Conservation (phyloP, 2,888 invertebrate genomes). For the Horisme vitalbata region DNA sequence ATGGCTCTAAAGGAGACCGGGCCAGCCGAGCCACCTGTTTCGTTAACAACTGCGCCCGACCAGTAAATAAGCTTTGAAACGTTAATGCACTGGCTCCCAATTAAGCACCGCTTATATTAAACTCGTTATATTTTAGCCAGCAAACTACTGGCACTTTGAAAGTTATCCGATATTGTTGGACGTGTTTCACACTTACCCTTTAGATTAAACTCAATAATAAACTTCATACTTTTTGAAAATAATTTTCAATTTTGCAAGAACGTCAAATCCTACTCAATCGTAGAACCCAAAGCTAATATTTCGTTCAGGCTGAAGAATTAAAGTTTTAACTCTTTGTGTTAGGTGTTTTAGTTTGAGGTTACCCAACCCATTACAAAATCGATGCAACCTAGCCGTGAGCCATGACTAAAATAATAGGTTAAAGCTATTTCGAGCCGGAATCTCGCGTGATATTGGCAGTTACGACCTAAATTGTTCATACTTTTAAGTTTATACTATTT, state of each 20-base stretch:
- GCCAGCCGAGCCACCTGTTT: constrained; percentile 55
- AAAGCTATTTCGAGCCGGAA: constrained; percentile 58
- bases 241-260: too few relatives aligned
- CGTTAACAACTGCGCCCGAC: constrained; percentile 28
- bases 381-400: constrained; percentile 46
- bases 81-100: constrained; percentile 26
- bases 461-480: constrained; percentile 30
- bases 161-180: constrained; percentile 1
- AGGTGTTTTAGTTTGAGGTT: constrained; percentile 38
- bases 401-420: constrained; percentile 48
- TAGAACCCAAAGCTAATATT: too few relatives aligned
- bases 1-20: constrained; percentile 50
- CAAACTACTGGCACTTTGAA: constrained; percentile 7
- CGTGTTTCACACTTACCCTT: neutral
- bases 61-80: constrained; percentile 27
- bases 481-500: constrained; percentile 7
- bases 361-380: constrained; percentile 61
- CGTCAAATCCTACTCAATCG: too few relatives aligned
- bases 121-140: constrained; percentile 14
- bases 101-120: constrained; percentile 22
- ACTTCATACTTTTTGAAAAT: too few relatives aligned
- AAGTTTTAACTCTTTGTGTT: neutral
- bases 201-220: too few relatives aligned
- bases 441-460: constrained; percentile 52
- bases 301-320: too few relatives aligned